These are phyloP conservation scores for Micrastur ruficollis DNA, from an alignment of 2,797 vertebrate genomes.

Conservation along the genomic window DNA sequence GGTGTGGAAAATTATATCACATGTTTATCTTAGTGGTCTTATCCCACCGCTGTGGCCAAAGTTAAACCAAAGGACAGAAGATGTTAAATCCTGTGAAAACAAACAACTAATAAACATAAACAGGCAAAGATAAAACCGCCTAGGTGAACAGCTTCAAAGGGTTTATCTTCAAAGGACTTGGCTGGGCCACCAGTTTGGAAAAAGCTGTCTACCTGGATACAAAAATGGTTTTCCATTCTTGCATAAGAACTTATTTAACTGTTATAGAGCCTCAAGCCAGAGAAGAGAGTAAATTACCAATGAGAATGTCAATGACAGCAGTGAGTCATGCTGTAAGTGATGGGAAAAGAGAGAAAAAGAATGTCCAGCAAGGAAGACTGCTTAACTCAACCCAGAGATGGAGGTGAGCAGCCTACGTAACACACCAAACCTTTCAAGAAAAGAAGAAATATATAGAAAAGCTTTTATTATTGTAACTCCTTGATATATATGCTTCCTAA, in stretches of 20 bases:
- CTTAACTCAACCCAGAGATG: background rate
- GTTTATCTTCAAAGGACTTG: background rate
- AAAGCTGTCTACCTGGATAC: background rate
- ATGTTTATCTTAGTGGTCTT: background rate
- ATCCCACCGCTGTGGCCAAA: background rate
- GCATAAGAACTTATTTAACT: constrained; percentile 1
- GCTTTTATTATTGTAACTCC: background rate
- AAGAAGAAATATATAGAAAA: background rate
- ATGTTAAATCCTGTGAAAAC: background rate
- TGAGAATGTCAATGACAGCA: background rate
- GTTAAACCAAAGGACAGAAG: background rate
- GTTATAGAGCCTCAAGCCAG: background rate
- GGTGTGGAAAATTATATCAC: background rate
- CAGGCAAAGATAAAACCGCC: background rate
- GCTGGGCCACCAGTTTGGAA: background rate
- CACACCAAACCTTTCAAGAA: background rate
- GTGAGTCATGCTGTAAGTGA: background rate
- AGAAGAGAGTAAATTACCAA: background rate
- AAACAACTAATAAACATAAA: background rate
- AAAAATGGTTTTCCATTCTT: background rate
- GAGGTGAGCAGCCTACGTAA: background rate
- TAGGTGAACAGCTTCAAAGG: background rate
- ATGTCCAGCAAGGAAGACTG: background rate
- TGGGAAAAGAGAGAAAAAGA: background rate
- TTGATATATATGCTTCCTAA: background rate